Evolutionary conservation across 1,140 invertebrate species (phyloP), one percentile per base, ranked within the genome.

Genomic region (Galendromus occidentalis): DNA sequence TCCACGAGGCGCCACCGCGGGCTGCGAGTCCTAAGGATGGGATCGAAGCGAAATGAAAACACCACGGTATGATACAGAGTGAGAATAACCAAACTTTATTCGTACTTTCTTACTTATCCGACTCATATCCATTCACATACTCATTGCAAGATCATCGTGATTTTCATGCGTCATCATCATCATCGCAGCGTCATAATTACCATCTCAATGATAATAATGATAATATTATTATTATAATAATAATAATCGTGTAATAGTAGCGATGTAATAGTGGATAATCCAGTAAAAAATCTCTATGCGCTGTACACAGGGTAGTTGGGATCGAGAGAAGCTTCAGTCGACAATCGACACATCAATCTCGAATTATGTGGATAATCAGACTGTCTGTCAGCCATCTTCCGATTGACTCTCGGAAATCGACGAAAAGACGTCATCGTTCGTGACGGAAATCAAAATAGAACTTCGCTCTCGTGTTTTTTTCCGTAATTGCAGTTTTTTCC

Each of bases 51-150:
- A 59, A 59, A 59, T 59, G 22, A 59, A 59, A 25, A 59, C 51
- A 59, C 22, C 17, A 20, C 33, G 51, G 14, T 59, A 2, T 59
- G 51, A 59, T 59, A 59, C 33, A 25, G 51, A 59, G 51, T 59
- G 51, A 59, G 51, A 59, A 59, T 59, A 59, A 59, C 51, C 51
- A 59, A 59, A 59, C 51, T 59, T 59, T 59, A 59, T 59, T 59
- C 25, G 25, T 18, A 25, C 33, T 59, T 59, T 33, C 14, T 20
- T 59, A 59, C 33, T 59, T 59, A 59, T 59, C 51, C n/a, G 25
- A 59, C 33, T 59, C 33, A 17, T 59, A 39, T 39, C 33, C 33
- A 59, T 59, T 33, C 25, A 59, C 51, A 59, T 59, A 29, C 25
- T 59, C 33, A 59, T 59, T 25, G 33, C 14, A 59, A 29, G 33